phyloP scores from a whole-genome alignment of 2,113 vertebrate genomes.

The Recurvirostra avosetta region DNA sequence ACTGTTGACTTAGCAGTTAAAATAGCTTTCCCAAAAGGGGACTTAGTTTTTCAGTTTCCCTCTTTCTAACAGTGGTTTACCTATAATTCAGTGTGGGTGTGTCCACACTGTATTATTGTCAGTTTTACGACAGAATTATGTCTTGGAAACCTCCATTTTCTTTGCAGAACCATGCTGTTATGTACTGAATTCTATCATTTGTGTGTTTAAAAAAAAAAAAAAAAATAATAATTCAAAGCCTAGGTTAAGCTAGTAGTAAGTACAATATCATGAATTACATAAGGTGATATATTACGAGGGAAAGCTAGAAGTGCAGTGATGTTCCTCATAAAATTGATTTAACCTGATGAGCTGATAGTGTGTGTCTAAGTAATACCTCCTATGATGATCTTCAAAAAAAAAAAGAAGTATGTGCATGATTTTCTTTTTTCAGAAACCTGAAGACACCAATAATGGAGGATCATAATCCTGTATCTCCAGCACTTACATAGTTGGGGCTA shows the following conservation, averaged over 20 bases:
- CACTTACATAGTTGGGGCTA: background rate
- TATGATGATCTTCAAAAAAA: background rate
- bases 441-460: background rate
- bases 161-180: background rate
- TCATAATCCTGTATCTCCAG: background rate
- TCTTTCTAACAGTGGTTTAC: background rate
- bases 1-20: background rate
- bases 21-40: background rate
- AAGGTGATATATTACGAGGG: background rate
- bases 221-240: background rate
- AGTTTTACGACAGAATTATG: background rate
- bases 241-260: background rate
- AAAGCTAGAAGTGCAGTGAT: background rate
- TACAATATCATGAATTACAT: background rate
- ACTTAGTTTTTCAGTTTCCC: background rate
- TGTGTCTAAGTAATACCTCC: background rate
- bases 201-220: background rate
- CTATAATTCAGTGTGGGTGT: background rate
- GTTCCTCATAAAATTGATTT: background rate
- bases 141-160: background rate
- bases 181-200: background rate
- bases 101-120: background rate
- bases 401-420: background rate
- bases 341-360: background rate
- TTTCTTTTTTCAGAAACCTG: constrained; percentile 43